Conservation (phyloP, 2,797 vertebrate genomes). For the Protosalanx chinensis region DNA sequence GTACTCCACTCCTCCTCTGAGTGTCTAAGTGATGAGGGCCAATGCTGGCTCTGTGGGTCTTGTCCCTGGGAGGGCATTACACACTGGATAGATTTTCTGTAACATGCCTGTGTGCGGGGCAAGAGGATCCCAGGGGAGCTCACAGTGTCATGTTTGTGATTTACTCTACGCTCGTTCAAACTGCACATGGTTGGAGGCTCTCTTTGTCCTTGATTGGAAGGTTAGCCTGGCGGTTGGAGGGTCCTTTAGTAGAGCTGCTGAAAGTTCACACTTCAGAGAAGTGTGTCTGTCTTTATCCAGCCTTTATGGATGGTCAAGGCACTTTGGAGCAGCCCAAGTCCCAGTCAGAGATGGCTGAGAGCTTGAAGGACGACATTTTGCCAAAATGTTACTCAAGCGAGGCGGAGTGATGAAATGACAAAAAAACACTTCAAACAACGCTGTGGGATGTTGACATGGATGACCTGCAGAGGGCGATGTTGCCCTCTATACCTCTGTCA, state of each 20-base stretch:
- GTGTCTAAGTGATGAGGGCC: slow-evolving; percentile 53
- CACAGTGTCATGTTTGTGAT: slow-evolving; percentile 67
- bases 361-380: background rate
- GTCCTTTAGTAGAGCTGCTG: background rate
- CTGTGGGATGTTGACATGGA: slow-evolving; percentile 51
- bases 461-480: slow-evolving; percentile 77
- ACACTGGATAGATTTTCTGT: slow-evolving; percentile 26
- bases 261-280: background rate
- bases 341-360: background rate
- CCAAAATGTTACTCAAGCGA: background rate
- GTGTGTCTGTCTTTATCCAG: background rate
- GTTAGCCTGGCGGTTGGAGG: slow-evolving; percentile 21
- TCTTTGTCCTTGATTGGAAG: slow-evolving; percentile 58
- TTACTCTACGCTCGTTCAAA: slow-evolving; percentile 63
- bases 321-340: background rate
- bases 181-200: slow-evolving; percentile 61
- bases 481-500: slow-evolving; percentile 51
- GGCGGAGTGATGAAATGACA: no score
- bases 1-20: slow-evolving; percentile 23
- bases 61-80: slow-evolving; percentile 55
- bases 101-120: slow-evolving; percentile 19
- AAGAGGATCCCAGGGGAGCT: slow-evolving; percentile 56
- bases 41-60: slow-evolving; percentile 43
- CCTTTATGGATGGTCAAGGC: background rate
- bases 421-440: background rate